Evolutionary conservation across 2,113 vertebrate species (phyloP), one percentile per base, ranked within the genome.

Genomic region (Corythornis cristatus): DNA sequence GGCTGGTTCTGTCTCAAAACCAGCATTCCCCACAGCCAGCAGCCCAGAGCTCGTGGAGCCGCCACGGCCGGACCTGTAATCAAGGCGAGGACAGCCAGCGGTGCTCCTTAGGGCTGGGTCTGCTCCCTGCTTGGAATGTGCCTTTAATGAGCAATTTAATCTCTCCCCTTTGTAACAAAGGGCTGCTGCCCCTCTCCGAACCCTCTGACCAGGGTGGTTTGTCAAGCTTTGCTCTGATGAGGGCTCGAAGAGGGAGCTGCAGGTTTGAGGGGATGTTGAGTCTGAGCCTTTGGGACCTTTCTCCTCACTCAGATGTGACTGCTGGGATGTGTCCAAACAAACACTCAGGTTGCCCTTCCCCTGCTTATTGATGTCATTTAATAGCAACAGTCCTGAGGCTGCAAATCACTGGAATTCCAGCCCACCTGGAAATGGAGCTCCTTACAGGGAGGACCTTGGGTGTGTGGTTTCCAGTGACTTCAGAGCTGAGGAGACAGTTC

Each of bases 201-300:
- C 53, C 88, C 86, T 15, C 76, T 19, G 13, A n/a, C 29, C 33
- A 4, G 3, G 22, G 26, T 4, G 31, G 54, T 93, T 78, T 51
- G 37, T 86, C 54, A 7, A 76, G 78, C 81, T 83, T 79, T 89
- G 77, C 62, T 65, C 86, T 42, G 21, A 7, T 3, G 0, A 1
- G 57, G 78, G 64, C 31, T 90, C 71, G 0, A 48, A 31, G 83
- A 94, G 93, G 88, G 93, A 95, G 93, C 90, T 91, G 91, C 88
- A 76, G 91, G 45, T 83, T 94, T 90, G 79, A 21, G 86, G 71
- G 88, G 93, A 73, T 86, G 80, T 95, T 88, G 48, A 4, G 3
- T 40, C 87, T 58, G 62, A 88, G 68, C 89, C 68, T 35, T 35
- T 64, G 56, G 80, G 87, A 91, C 77, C 95, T 90, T 75, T 68